Conservation (phyloP, 2,797 vertebrate species). For the Halcyon smyrnensis region DNA sequence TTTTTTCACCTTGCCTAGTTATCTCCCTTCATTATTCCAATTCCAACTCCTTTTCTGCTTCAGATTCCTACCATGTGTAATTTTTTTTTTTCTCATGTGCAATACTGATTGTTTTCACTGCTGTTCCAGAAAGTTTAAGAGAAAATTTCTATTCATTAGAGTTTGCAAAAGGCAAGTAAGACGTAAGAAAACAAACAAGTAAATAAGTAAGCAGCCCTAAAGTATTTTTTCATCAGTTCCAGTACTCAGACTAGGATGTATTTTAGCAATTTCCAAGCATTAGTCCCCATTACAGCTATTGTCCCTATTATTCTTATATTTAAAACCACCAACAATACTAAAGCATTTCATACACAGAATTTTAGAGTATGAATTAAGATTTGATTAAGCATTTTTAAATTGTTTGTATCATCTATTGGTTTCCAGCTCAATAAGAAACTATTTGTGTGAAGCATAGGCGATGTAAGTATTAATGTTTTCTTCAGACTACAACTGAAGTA, state of each 20-base stretch:
- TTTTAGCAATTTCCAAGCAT: neutral
- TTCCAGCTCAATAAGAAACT: neutral
- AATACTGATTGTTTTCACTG: neutral
- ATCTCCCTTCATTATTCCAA: neutral
- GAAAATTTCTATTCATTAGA: neutral
- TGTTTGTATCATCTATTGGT: neutral
- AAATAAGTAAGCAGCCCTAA: neutral
- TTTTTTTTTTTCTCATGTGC: neutral
- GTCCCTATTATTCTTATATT: neutral
- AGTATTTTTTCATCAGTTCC: neutral
- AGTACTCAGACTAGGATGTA: neutral
- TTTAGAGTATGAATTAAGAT: neutral
- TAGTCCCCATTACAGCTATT: neutral
- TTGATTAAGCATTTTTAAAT: neutral
- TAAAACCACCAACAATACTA: neutral
- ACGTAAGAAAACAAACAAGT: too few species aligned
- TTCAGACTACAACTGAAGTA: neutral
- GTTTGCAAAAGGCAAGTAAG: neutral
- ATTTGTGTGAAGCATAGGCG: neutral
- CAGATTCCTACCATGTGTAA: neutral
- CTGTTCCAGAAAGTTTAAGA: neutral
- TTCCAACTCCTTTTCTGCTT: neutral
- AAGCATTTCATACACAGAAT: neutral
- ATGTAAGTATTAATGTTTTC: neutral
- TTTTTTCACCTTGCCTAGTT: neutral